Evolutionary conservation across 2,113 vertebrate species (phyloP).

Genomic region (Cairina moschata): DNA sequence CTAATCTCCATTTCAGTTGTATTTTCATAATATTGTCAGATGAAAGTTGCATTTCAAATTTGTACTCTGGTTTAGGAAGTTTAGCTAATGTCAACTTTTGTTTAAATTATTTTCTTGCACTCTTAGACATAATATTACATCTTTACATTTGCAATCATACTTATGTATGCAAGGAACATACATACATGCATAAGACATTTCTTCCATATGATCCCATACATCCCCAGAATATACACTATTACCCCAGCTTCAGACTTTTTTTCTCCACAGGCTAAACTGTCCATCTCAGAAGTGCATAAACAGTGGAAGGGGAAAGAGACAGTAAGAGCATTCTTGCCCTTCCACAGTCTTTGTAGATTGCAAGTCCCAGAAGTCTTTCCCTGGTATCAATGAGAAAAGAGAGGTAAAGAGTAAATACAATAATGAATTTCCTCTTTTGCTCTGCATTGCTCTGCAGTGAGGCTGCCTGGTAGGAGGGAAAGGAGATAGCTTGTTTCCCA

Average conservation of each 20-base stretch:
- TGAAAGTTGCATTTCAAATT: neutral
- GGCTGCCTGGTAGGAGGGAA: neutral
- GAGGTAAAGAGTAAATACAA: neutral
- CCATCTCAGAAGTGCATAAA: neutral
- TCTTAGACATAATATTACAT: neutral
- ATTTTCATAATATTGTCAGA: neutral
- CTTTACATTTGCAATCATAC: neutral
- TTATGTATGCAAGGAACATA: neutral
- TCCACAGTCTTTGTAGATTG: neutral
- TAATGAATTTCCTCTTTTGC: neutral
- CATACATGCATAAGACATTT: neutral
- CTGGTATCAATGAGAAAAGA: neutral
- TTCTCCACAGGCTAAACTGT: neutral
- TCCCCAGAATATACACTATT: neutral
- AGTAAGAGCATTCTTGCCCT: neutral
- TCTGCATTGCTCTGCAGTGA: neutral
- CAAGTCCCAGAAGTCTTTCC: neutral
- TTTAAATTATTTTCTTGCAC: neutral
- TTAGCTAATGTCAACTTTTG: neutral
- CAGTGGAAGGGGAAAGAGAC: neutral
- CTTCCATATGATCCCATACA: neutral
- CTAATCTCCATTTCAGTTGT: neutral
- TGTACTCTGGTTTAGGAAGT: neutral
- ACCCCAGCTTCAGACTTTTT: neutral
- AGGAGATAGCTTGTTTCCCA: neutral